phyloP scores from a whole-genome alignment of 2,888 invertebrate species.

The Idaea biselata region DNA sequence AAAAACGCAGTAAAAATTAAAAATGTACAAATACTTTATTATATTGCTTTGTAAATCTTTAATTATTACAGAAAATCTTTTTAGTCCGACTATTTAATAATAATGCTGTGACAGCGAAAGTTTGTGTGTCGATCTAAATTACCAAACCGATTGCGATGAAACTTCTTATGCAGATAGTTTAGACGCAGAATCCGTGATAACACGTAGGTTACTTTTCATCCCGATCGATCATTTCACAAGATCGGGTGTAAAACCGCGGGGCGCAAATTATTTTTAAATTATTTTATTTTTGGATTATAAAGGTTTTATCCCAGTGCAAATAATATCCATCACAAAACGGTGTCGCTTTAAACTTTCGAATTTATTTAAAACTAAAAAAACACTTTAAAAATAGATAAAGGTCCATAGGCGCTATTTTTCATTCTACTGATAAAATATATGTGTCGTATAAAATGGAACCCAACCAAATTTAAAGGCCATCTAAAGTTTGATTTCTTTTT shows the following conservation, averaged over 20 bases:
- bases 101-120: no score
- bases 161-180: no score
- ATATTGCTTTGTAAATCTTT: background rate
- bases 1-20: background rate
- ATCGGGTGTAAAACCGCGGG: background rate
- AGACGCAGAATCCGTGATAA: no score
- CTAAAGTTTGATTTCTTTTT: no score
- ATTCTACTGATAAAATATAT: no score
- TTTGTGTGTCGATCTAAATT: no score
- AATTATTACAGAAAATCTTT: background rate
- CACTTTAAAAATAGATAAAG: background rate
- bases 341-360: constrained; percentile 7
- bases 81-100: background rate
- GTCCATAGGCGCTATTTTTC: no score
- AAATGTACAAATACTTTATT: background rate
- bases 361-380: background rate
- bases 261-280: background rate
- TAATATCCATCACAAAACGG: constrained; percentile 15
- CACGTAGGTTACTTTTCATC: no score
- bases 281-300: constrained; percentile 8
- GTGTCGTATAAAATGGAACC: no score
- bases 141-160: no score
- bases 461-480: no score
- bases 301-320: constrained; percentile 21
- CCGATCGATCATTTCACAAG: no score